Base-by-base conservation (phyloP, 2,113 vertebrate species). In the human region DNA sequence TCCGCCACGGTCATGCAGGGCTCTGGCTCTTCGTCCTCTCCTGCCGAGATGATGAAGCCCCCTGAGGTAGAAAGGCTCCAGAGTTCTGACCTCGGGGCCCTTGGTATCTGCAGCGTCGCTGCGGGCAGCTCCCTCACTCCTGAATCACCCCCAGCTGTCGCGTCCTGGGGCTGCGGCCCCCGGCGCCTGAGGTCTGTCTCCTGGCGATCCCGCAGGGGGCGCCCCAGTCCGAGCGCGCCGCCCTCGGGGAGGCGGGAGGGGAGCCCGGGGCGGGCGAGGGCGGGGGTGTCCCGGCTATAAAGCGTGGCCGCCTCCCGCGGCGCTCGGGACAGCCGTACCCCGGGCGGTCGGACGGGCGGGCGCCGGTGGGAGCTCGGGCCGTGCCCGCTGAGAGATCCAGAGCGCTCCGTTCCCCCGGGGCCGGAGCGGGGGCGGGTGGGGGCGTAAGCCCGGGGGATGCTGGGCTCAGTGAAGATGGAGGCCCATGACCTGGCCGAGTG, bases 381-480 rank as follows among this genome's bases (percentile, higher is more conserved):
- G 92, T 59, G 87, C 89, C 64, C 30, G 88, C 90, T 17, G 64
- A 73, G 93, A 89, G 90, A 89, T 35, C 86, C 72, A 20, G 48
- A 75, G 78, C 68, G 25, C 95, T 96, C 72, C 22, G 90, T 83
- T 95, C 76, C 97, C 97, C 96, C 57, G 94, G 96, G 97, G 88
- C 81, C 90, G 43, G 30, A 90, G 91, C 75, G 38, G 72, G 93
- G 94, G 97, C 78, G 45, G 93, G 93, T 89, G 80, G 97, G 97
- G 96, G 97, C 93, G 76, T 96, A 90, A 85, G 97, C 97, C 97
- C 97, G 64, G 98, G 98, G 97, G 97, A 97, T 97, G 98, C 97
- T 98, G 97, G 97, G 98, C 94, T 98, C 97, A 38, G 98, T 98
- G 97, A 98, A 98, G 97, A 98, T 98, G 98, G 98, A 98, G 96